Conservation (phyloP, 2,888 invertebrate genomes). For the Cephus rjabovi region DNA sequence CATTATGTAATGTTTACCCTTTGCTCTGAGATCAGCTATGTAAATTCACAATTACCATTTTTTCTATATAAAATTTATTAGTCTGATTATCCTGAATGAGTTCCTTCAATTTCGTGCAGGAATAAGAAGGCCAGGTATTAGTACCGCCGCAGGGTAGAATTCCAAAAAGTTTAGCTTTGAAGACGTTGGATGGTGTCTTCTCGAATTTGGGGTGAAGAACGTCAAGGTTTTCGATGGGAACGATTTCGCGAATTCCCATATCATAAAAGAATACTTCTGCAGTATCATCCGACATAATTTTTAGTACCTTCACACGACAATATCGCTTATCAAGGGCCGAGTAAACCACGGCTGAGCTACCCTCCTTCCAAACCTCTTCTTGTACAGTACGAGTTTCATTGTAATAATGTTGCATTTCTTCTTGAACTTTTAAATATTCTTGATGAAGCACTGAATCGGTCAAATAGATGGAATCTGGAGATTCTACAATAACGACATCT, state of each 20-base stretch:
- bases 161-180: constrained; percentile 78
- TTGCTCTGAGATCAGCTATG: background rate
- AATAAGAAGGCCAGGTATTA: constrained; percentile 71
- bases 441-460: constrained; percentile 68
- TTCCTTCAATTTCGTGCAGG: constrained; percentile 73
- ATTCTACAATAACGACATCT: constrained; percentile 68
- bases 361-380: constrained; percentile 67
- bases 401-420: constrained; percentile 71
- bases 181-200: constrained; percentile 70
- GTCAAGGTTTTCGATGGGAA: constrained; percentile 67
- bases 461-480: constrained; percentile 74
- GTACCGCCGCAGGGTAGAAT: constrained; percentile 77
- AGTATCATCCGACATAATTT: constrained; percentile 60
- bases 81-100: constrained; percentile 69
- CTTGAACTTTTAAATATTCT: constrained; percentile 67
- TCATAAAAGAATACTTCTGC: constrained; percentile 76
- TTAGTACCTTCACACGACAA: constrained; percentile 73
- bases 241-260: constrained; percentile 70
- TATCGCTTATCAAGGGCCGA: constrained; percentile 70
- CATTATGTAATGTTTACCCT: background rate
- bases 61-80: constrained; percentile 69
- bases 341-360: constrained; percentile 69
- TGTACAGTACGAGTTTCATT: constrained; percentile 43
- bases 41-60: constrained; percentile 62
- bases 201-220: constrained; percentile 69